These are phyloP conservation scores for Lophura nycthemera DNA, from an alignment of 2,113 vertebrate genomes.

Conservation along the genomic window DNA sequence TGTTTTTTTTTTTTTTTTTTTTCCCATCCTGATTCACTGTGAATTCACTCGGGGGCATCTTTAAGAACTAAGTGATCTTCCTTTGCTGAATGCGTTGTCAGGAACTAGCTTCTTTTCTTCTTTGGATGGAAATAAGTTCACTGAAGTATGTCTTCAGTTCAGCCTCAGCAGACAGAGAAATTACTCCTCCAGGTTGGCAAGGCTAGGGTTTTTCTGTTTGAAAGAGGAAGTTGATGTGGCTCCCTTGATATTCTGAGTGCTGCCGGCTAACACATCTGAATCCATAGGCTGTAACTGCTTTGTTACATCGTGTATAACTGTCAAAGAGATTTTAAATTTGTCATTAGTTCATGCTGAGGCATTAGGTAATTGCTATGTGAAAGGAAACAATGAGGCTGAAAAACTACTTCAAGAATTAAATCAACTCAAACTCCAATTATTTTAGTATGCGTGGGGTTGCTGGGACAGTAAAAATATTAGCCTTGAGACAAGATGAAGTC, in stretches of 20 bases:
- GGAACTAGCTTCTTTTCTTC: not conserved
- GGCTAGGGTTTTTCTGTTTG: not conserved
- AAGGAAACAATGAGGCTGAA: slow-evolving; percentile 13
- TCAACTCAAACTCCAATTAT: not conserved
- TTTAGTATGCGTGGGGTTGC: not conserved
- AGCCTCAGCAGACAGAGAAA: not conserved
- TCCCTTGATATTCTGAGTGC: not conserved
- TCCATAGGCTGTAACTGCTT: not conserved
- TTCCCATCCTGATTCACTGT: not conserved
- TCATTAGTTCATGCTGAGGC: not conserved
- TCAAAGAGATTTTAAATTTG: slow-evolving; percentile 16
- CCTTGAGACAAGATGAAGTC: not conserved
- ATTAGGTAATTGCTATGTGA: not conserved
- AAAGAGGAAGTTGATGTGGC: not conserved
- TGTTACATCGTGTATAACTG: not conserved
- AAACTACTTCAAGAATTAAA: not conserved
- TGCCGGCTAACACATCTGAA: not conserved
- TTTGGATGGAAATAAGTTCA: not conserved
- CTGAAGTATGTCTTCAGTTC: not conserved
- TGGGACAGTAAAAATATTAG: not conserved
- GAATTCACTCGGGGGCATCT: not conserved
- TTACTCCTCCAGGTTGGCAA: not conserved
- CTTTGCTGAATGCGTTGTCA: not conserved
- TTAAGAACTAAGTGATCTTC: not conserved
- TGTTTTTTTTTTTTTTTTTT: no score